Evolutionary conservation across 2,113 vertebrate species (phyloP).

Genomic region (Mastomys natalensis): DNA sequence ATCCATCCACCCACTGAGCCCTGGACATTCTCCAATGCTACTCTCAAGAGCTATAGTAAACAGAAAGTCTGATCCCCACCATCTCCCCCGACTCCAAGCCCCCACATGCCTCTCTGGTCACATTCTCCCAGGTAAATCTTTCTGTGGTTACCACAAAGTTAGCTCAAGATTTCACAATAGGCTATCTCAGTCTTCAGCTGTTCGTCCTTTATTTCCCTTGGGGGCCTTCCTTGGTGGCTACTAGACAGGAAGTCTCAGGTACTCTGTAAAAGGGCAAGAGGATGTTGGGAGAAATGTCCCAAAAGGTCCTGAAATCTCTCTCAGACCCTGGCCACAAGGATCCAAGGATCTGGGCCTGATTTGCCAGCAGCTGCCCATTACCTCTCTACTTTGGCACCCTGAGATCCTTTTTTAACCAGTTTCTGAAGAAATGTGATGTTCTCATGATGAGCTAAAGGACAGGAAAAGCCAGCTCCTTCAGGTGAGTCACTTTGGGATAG

Average conservation of each 20-base stretch:
- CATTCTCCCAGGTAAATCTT: background rate
- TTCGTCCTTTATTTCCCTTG: background rate
- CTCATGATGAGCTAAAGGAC: background rate
- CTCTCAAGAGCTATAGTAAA: background rate
- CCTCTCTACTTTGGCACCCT: background rate
- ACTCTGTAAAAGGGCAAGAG: background rate
- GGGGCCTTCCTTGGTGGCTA: background rate
- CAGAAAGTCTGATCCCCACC: background rate
- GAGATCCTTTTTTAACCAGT: background rate
- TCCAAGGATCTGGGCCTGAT: background rate
- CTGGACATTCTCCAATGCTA: background rate
- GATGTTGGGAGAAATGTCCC: background rate
- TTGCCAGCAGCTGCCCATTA: background rate
- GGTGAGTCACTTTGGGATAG: background rate
- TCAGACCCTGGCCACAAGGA: background rate
- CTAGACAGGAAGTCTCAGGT: background rate
- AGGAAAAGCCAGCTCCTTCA: constrained; percentile 5
- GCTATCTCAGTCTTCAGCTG: background rate
- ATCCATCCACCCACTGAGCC: background rate
- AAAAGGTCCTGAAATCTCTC: background rate
- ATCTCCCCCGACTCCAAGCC: too few species aligned
- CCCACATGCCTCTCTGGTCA: background rate
- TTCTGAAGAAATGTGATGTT: background rate
- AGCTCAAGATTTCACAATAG: background rate
- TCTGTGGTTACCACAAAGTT: background rate